Conservation (phyloP, 2,888 invertebrate species). For the Incurvaria masculella region DNA sequence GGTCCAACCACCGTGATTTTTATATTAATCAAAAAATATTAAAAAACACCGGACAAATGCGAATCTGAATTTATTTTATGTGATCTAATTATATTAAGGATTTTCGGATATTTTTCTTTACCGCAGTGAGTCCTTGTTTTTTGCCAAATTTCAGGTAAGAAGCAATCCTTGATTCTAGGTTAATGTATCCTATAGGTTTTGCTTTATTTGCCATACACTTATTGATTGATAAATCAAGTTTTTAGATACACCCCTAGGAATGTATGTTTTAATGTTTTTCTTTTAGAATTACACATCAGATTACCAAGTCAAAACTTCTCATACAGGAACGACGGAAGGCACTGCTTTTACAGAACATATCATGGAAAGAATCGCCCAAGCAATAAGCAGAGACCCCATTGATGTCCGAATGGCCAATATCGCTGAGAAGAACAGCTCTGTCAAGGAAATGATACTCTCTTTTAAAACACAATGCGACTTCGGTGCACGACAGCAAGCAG, state of each 20-base stretch:
- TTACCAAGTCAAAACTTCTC: too few relatives aligned
- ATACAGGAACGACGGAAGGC: slow-evolving; percentile 53
- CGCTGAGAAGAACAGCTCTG: slow-evolving; percentile 22
- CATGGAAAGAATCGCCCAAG: slow-evolving; percentile 64
- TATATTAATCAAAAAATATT: too few relatives aligned
- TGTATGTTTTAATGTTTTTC: too few relatives aligned
- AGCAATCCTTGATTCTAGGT: too few relatives aligned
- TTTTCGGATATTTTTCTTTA: not conserved
- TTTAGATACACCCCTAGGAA: too few relatives aligned
- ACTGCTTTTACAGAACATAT: slow-evolving; percentile 57
- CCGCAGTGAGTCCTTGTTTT: slow-evolving; percentile 5
- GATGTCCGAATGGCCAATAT: slow-evolving; percentile 58
- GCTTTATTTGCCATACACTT: too few relatives aligned
- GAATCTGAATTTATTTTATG: not conserved
- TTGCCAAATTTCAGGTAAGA: slow-evolving; percentile 8
- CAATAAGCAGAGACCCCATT: slow-evolving; percentile 52
- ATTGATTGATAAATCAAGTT: too few relatives aligned
- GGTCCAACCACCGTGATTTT: too few relatives aligned
- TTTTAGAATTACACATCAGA: too few relatives aligned
- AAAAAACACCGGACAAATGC: not conserved
- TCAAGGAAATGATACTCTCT: slow-evolving; percentile 54
- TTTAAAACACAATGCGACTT: slow-evolving; percentile 56
- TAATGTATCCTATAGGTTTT: too few relatives aligned
- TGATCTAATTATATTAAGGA: not conserved
- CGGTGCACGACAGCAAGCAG: slow-evolving; percentile 42